Conservation (phyloP, 2,797 vertebrate genomes). For the Oophaga sylvatica region DNA sequence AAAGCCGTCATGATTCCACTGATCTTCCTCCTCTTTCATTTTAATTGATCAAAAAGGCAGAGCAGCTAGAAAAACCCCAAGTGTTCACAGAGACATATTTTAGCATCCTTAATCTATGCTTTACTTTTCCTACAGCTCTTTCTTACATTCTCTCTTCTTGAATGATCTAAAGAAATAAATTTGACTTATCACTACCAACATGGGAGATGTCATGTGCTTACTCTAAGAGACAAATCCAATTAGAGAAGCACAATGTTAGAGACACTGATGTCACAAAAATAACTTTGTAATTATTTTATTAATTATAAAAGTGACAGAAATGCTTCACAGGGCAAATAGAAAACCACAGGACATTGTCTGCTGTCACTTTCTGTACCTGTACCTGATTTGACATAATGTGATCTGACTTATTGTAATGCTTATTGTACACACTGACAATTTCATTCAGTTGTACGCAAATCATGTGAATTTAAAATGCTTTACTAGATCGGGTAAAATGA, state of each 20-base stretch:
- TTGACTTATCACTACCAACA: slow-evolving; percentile 4
- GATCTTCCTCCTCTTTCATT: background rate
- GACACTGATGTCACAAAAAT: slow-evolving; percentile 45
- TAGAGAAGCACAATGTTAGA: slow-evolving; percentile 37
- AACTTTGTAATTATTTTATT: slow-evolving; percentile 24
- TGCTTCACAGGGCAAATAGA: slow-evolving; percentile 31
- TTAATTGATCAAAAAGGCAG: background rate
- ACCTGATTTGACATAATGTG: slow-evolving; percentile 23
- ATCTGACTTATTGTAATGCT: slow-evolving; percentile 21
- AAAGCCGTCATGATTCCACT: too few relatives aligned
- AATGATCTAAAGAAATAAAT: slow-evolving; percentile 7
- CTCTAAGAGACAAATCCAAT: slow-evolving; percentile 37
- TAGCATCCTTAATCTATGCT: background rate
- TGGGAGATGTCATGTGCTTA: slow-evolving; percentile 26
- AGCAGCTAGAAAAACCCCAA: background rate
- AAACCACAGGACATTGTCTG: slow-evolving; percentile 28
- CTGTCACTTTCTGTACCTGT: slow-evolving; percentile 37
- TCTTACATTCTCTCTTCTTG: background rate
- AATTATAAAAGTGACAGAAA: slow-evolving; percentile 54
- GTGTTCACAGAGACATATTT: background rate
- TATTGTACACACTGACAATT: slow-evolving; percentile 21
- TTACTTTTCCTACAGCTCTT: background rate
- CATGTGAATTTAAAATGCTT: background rate
- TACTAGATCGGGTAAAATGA: background rate
- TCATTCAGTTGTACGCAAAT: slow-evolving; percentile 16